phyloP scores from a whole-genome alignment of 1,140 invertebrate genomes.

The Nomia melanderi region DNA sequence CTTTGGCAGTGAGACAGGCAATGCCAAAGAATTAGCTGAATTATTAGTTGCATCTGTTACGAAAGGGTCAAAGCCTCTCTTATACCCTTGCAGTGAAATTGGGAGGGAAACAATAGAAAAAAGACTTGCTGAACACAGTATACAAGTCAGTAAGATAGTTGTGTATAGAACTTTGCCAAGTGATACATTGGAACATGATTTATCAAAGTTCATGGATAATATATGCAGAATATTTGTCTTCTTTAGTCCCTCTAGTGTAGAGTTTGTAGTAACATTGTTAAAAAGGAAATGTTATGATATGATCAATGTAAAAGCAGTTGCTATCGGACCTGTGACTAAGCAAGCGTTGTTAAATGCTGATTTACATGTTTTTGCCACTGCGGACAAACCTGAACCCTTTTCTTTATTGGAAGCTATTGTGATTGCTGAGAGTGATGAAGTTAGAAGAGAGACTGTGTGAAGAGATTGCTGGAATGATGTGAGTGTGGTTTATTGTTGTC shows the following conservation, averaged over 20 bases:
- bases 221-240: constrained; percentile 71
- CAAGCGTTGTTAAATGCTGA: constrained; percentile 67
- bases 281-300: constrained; percentile 49
- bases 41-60: constrained; percentile 62
- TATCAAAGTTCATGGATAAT: constrained; percentile 56
- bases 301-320: constrained; percentile 69
- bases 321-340: constrained; percentile 76
- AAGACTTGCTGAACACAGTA: constrained; percentile 60
- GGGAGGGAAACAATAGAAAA: constrained; percentile 73
- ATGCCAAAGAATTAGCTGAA: constrained; percentile 73
- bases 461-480: constrained; percentile 34
- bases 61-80: constrained; percentile 61
- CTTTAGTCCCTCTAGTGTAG: constrained; percentile 77
- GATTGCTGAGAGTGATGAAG: constrained; percentile 28
- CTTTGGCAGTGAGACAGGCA: constrained; percentile 71
- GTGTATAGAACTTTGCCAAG: constrained; percentile 72
- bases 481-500: constrained; percentile 11
- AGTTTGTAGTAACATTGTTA: constrained; percentile 63
- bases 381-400: constrained; percentile 73
- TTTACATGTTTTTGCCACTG: constrained; percentile 63
- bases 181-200: constrained; percentile 66
- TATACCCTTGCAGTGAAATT: constrained; percentile 78
- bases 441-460: constrained; percentile 2
- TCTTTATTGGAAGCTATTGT: constrained; percentile 69
- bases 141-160: constrained; percentile 69